Percentiles rank a stretch among this genome's conserved stretches.
These are phyloP conservation scores for Strigops habroptila DNA, from an alignment of 2,113 vertebrate species.

Conservation along the genomic window DNA sequence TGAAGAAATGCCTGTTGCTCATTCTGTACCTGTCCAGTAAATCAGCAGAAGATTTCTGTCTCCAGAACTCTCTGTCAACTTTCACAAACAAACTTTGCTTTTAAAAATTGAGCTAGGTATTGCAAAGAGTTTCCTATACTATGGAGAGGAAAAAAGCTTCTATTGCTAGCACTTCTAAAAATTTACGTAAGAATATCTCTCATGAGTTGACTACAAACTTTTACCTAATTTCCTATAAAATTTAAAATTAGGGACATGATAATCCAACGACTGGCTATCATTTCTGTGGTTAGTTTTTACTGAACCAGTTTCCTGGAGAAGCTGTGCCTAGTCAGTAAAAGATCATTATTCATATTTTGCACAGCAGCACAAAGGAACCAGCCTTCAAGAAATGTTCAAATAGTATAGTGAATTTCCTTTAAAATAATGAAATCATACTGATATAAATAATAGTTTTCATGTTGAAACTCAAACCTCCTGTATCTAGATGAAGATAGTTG, in stretches of 20 bases:
- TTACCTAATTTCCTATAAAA: conserved; percentile 5
- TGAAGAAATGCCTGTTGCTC: neutral
- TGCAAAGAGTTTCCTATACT: neutral
- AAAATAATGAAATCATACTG: neutral
- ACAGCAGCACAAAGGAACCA: neutral
- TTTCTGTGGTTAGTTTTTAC: neutral
- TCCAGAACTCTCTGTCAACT: neutral
- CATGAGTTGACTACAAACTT: neutral
- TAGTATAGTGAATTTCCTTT: neutral
- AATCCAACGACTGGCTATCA: neutral
- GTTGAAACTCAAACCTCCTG: neutral
- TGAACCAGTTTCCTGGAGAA: neutral
- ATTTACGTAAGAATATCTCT: neutral
- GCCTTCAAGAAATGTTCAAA: neutral
- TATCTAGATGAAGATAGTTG: neutral
- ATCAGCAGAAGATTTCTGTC: neutral
- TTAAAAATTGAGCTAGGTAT: neutral
- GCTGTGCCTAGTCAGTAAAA: neutral
- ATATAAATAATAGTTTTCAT: neutral
- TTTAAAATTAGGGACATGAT: neutral
- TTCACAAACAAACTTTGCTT: neutral
- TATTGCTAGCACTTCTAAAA: neutral
- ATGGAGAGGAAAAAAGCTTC: neutral
- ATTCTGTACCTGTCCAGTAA: neutral
- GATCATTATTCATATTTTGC: neutral